Evolutionary conservation across 2,797 vertebrate genomes (phyloP).

Genomic region (Tolypeutes matacus): DNA sequence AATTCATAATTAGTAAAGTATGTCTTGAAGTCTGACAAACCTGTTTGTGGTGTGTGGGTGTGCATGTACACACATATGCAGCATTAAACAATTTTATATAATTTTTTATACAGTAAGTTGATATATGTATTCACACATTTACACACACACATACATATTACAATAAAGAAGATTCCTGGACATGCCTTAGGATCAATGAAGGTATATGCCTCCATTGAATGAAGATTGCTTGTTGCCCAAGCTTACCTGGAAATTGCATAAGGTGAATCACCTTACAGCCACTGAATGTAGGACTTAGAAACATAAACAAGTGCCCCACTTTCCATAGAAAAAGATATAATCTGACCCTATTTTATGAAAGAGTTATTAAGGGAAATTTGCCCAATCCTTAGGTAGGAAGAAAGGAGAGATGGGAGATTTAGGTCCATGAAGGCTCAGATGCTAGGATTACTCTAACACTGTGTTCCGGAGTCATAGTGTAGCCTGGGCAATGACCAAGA

Average conservation of each 20-base stretch:
- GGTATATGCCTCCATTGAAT: neutral
- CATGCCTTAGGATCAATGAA: neutral
- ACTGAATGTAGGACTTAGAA: neutral
- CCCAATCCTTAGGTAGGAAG: neutral
- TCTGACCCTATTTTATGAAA: neutral
- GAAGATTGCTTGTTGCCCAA: neutral
- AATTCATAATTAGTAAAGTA: neutral
- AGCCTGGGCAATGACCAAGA: neutral
- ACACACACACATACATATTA: neutral
- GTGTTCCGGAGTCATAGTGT: neutral
- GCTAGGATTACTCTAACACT: neutral
- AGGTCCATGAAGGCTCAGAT: neutral
- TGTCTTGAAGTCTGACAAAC: neutral
- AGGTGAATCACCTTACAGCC: neutral
- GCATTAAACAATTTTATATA: neutral
- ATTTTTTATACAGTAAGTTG: neutral
- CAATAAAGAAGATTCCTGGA: neutral
- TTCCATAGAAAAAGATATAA: neutral
- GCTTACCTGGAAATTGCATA: neutral
- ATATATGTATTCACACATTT: neutral
- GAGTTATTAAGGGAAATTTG: neutral
- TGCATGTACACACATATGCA: neutral
- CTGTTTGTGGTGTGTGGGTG: neutral
- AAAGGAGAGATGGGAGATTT: neutral
- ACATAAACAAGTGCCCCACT: neutral